Evolutionary conservation across 1,140 invertebrate species (phyloP), one percentile per base, ranked within the genome.

Genomic region (Saccostrea glomerata): DNA sequence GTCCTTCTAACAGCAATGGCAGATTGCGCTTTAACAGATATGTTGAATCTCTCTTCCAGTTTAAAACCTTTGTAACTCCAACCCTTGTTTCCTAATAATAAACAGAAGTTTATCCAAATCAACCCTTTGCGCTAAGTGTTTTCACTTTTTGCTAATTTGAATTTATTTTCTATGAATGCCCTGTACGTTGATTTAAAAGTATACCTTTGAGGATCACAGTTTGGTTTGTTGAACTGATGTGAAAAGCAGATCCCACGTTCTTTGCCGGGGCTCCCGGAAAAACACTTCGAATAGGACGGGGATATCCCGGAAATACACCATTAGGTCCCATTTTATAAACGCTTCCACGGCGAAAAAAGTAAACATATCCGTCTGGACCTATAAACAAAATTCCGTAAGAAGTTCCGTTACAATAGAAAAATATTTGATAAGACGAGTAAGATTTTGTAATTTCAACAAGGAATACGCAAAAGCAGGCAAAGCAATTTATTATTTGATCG

Each of bases 151-250:
- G 5, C 11, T 2, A 47, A 47, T 47, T 47, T 47, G 40, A 47
- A 47, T 47, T 77, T 25, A 2, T 11, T 23, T 2, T 7, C 70
- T 12, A 77, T 2, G 2, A 17, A 2, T 77, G n/a, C 9, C 13
- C 2, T 17, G 70, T 17, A 77, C 1, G 15, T 77, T 30, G 7
- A 77, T 23, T 13, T 13, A 6, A 30, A 82, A 25, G n/a, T 77
- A 11, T 36, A 82, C 73, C 73, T 82, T 82, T 82, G n/a, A 82
- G 40, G 13, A 82, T 82, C 25, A 82, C 25, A 6, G 73, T 82
- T 30, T 82, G 25, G 9, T 82, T 82, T 20, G 23, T 82, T 0
- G 25, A 36, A 17, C 40, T 47, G 25, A 82, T 82, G 73, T 82
- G 40, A 13, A 82, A 30, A 17, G 73, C 73, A 0, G 73, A 30